phyloP scores from a whole-genome alignment of 2,888 invertebrate species.

The Sesamia inferens region DNA sequence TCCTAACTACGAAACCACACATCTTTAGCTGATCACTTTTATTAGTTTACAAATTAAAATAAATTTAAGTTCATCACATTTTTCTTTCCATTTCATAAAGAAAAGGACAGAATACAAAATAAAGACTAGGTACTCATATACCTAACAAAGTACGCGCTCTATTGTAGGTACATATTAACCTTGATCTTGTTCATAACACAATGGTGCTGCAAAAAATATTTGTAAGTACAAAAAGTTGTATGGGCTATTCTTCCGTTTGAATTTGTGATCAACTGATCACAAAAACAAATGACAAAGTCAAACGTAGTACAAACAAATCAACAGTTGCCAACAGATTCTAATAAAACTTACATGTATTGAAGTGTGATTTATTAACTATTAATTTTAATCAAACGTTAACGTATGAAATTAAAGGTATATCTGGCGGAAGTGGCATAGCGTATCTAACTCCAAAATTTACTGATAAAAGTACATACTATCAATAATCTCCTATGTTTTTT shows the following conservation, averaged over 20 bases:
- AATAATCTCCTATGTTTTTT: neutral
- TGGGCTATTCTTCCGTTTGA: neutral
- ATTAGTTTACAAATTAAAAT: no score
- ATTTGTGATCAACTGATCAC: neutral
- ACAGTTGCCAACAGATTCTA: no score
- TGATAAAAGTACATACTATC: neutral
- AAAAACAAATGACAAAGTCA: no score
- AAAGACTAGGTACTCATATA: neutral
- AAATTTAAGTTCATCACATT: no score
- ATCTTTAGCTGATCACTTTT: no score
- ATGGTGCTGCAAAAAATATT: slow-evolving; percentile 14
- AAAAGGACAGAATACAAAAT: no score
- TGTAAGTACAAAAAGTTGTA: slow-evolving; percentile 23
- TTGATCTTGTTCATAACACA: slow-evolving; percentile 44
- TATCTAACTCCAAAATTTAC: no score
- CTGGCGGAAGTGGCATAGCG: no score
- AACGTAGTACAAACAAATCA: no score
- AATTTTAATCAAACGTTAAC: neutral
- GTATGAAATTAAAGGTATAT: neutral
- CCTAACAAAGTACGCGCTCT: neutral
- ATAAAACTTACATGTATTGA: neutral
- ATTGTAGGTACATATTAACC: slow-evolving; percentile 22
- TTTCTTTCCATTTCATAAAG: no score
- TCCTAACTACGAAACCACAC: no score
- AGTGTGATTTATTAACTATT: neutral